Evolutionary conservation across 2,888 invertebrate species (phyloP).

Genomic region (Drosophila koepferae): DNA sequence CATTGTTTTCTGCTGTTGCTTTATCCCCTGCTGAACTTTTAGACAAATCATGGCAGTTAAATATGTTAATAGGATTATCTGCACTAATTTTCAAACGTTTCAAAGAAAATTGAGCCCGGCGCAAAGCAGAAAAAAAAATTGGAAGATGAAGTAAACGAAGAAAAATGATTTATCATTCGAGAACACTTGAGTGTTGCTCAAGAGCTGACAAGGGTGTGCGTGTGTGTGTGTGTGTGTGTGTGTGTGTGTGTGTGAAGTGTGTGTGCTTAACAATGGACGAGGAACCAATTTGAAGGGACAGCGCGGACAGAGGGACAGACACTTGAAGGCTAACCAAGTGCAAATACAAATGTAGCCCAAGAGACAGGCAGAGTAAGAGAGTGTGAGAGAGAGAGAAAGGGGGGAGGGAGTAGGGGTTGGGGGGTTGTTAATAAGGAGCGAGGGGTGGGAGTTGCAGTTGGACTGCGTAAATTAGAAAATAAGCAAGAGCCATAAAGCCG

Average conservation of each 20-base stretch:
- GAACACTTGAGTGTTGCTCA: constrained; percentile 58
- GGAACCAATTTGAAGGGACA: constrained; percentile 18
- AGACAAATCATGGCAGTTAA: constrained; percentile 21
- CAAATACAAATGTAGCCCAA: constrained; percentile 12
- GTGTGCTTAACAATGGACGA: constrained; percentile 16
- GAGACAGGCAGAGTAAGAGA: not conserved
- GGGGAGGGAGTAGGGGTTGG: not conserved
- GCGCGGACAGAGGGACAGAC: not conserved
- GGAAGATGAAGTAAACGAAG: constrained; percentile 2
- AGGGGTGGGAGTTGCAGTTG: not conserved
- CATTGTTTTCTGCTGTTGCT: not conserved
- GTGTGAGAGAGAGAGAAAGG: not conserved
- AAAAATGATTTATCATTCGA: constrained; percentile 73
- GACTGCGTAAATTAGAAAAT: constrained; percentile 12
- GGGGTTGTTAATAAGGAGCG: not conserved
- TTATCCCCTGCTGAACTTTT: not conserved
- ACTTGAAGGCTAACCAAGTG: constrained; percentile 23
- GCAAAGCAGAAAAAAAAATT: not conserved
- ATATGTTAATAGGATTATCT: constrained; percentile 72
- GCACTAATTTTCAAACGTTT: constrained; percentile 57
- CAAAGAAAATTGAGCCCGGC: constrained; percentile 20
- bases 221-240: constrained; percentile 1
- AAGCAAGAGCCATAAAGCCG: constrained; percentile 7
- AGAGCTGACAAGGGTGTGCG: constrained; percentile 54
- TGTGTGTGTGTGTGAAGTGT: constrained; percentile 11